Evolutionary conservation across 2,113 vertebrate species (phyloP).

Genomic region (Mugil cephalus): DNA sequence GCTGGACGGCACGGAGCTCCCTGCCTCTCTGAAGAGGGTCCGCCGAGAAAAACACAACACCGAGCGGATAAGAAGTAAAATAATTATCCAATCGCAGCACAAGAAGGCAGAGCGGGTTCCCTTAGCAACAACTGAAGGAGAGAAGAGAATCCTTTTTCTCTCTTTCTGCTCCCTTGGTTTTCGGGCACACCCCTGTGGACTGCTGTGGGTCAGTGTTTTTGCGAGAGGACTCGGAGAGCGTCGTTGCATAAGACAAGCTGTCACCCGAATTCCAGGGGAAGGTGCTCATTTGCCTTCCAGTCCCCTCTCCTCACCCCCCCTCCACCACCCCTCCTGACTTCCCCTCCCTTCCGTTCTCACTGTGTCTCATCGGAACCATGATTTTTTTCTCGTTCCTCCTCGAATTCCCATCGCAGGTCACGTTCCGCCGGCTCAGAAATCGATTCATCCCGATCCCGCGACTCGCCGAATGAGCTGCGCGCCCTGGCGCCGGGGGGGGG

Average conservation of each 20-base stretch:
- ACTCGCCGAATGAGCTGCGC: slow-evolving; percentile 75
- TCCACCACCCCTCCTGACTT: no score
- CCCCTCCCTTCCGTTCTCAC: slow-evolving; percentile 12
- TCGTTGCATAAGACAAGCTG: slow-evolving; percentile 60
- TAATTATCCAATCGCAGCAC: slow-evolving; percentile 83
- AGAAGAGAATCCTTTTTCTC: slow-evolving; percentile 76
- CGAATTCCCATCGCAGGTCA: slow-evolving; percentile 68
- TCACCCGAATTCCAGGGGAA: slow-evolving; percentile 63
- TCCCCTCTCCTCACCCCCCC: not conserved
- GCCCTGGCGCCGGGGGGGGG: slow-evolving; percentile 32
- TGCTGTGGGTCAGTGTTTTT: slow-evolving; percentile 70
- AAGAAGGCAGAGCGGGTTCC: slow-evolving; percentile 80
- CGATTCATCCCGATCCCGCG: slow-evolving; percentile 62
- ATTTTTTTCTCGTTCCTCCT: slow-evolving; percentile 63
- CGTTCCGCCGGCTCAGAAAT: slow-evolving; percentile 64
- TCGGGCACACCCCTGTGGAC: slow-evolving; percentile 78
- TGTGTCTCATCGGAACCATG: slow-evolving; percentile 58
- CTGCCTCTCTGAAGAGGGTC: slow-evolving; percentile 73
- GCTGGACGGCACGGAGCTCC: slow-evolving; percentile 72
- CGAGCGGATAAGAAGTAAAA: slow-evolving; percentile 80
- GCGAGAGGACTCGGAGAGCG: slow-evolving; percentile 54
- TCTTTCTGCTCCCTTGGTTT: slow-evolving; percentile 70
- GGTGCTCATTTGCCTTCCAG: slow-evolving; percentile 44
- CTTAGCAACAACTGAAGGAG: slow-evolving; percentile 82
- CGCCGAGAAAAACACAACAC: slow-evolving; percentile 68